These are phyloP conservation scores for Drosophila kurseongensis DNA, from an alignment of 1,140 invertebrate species.

Conservation along the genomic window DNA sequence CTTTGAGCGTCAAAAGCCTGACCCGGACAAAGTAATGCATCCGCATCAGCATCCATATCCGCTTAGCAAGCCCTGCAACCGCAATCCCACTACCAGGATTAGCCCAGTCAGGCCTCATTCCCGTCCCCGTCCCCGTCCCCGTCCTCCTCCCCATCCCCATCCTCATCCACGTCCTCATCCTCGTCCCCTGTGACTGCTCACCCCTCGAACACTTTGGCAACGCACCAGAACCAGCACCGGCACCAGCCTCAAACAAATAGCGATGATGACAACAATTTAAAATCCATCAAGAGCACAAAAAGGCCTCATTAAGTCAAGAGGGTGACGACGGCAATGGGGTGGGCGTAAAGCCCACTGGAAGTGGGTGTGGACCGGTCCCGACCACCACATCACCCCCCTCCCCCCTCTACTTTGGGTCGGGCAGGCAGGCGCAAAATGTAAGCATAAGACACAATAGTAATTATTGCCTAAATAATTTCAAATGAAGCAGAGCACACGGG, in stretches of 20 bases:
- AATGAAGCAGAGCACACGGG: constrained; percentile 58
- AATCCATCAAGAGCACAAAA: constrained; percentile 83
- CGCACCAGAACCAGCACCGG: constrained; percentile 6
- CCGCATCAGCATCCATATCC: constrained; percentile 4
- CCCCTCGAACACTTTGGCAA: constrained; percentile 16
- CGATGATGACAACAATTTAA: constrained; percentile 84
- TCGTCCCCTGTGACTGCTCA: neutral
- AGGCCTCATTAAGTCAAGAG: constrained; percentile 84
- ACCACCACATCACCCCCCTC: too few relatives aligned
- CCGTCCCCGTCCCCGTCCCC: neutral
- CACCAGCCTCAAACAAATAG: constrained; percentile 52
- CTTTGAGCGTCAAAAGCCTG: constrained; percentile 57
- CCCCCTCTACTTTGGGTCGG: neutral
- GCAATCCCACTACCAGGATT: constrained; percentile 43
- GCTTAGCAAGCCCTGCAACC: constrained; percentile 26
- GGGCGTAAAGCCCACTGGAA: constrained; percentile 19
- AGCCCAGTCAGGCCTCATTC: constrained; percentile 29
- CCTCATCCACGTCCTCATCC: neutral
- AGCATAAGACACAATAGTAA: constrained; percentile 85
- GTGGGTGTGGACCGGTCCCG: too few relatives aligned
- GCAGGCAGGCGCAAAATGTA: constrained; percentile 61
- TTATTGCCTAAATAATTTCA: constrained; percentile 85
- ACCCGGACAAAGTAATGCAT: constrained; percentile 2
- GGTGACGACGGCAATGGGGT: constrained; percentile 62
- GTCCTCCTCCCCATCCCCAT: neutral